Evolutionary conservation across 2,888 invertebrate species (phyloP).

Genomic region (Stramonita haemastoma): DNA sequence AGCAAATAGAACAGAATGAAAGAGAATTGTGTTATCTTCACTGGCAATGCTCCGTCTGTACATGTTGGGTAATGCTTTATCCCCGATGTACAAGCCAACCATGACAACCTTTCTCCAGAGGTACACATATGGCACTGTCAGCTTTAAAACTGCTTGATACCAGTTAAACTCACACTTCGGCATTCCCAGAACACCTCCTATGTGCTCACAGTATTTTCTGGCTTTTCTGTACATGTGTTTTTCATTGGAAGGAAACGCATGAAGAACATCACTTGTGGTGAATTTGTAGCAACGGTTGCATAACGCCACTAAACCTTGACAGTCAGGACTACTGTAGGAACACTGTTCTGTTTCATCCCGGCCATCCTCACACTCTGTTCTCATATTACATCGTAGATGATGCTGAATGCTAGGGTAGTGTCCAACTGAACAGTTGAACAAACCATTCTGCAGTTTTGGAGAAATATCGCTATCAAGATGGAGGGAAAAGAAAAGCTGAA

Average conservation of each 20-base stretch:
- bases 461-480: neutral
- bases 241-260: neutral
- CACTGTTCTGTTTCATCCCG: neutral
- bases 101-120: neutral
- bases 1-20: too few relatives aligned
- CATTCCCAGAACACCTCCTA: neutral
- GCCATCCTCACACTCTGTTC: neutral
- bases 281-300: slow-evolving; percentile 1
- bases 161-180: neutral
- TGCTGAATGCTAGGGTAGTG: neutral
- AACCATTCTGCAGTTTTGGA: neutral
- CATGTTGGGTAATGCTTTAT: neutral
- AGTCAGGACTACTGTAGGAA: neutral
- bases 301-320: neutral
- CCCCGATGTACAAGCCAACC: neutral
- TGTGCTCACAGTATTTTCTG: neutral
- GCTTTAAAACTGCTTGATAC: neutral
- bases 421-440: neutral
- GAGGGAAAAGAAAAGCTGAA: neutral
- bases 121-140: neutral
- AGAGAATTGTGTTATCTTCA: neutral
- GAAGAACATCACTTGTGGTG: neutral
- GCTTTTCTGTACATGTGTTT: neutral
- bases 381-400: neutral
- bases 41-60: neutral